Evolutionary conservation across 2,113 vertebrate genomes (phyloP), one percentile per base, ranked within the genome.

Genomic region (Oncorhynchus clarkii): DNA sequence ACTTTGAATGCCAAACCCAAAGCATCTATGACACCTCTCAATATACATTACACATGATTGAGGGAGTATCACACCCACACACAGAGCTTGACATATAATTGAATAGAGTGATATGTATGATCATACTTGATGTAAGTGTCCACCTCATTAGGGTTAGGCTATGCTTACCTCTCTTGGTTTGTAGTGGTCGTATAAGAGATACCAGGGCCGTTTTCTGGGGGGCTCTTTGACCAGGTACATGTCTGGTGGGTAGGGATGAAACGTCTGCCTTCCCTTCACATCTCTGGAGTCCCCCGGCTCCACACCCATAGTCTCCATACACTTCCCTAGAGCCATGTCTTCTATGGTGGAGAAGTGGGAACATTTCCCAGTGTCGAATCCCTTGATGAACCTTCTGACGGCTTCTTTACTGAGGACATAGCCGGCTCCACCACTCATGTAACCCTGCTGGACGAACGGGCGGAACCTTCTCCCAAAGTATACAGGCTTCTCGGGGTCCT

Each of bases 361-460:
- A 68, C 96, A 98, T 62, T 89, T 89, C 14, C 94, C 93, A 0
- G 81, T 92, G 74, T 89, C 87, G 80, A 98, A 96, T 2, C 94
- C 96, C 80, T 86, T 72, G 54, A 96, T 81, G 78, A 95, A 98
- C 76, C 95, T 93, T 78, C 90, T 93, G 84, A 98, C 78, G 6
- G 96, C 95, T 89, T 96, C 96, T 84, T 93, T 96, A 82, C 96
- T 97, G 39, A 98, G 91, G 68, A 96, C 95, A 57, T 98, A 98
- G 0, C 96, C 96, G 11, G 95, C 96, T 69, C 96, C 96, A 67
- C 96, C 96, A 66, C 95, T 96, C 96, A 97, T 98, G 87, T 97
- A 97, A 49, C 96, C 96, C 71, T 97, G 95, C 16, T 88, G 93
- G 71, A 96, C 81, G 1, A 93, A 96, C 70, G 95, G 95, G 39